Base-by-base conservation (phyloP, 2,888 invertebrate species). In the Tromatobia lineatoria region DNA sequence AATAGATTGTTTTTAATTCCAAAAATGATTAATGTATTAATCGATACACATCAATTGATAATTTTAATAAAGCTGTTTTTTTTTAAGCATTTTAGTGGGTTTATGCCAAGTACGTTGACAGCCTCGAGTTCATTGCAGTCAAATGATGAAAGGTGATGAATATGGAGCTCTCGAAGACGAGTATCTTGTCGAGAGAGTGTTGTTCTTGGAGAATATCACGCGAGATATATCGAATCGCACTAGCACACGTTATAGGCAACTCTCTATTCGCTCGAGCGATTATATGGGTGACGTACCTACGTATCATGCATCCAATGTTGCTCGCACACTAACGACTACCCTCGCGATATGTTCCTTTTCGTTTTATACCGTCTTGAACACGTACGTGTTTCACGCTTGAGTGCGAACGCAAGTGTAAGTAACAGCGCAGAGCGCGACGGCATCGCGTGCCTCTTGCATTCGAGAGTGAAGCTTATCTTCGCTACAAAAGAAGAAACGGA, bases 401-500 rank as follows among this genome's bases (percentile, higher is more conserved):
- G 85, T 73, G 87, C 87, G 85, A 73, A 81, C 85, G 83, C 75
- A 85, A 88, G 86, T 82, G 87, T 83, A 87, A 88, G 87, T 87
- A 83, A 77, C 80, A 77, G 79, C 85, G 73, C 80, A 71, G 79
- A 61, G 69, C 80, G 78, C 80, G 64, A 80, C 77, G 79, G 76
- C 66, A 81, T 82, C 77, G 85, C 80, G 80, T 82, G 78, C 52
- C 61, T 70, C 45, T 42, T 52, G 29, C 42, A 61, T 82, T 80
- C 76, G 85, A 85, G 79, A 77, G 83, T 77, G 82, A 83, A 83
- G 64, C 61, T 70, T 66, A 64, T 67, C 69, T 57, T 10, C 29
- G n/a, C 34, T 11, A 64, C 64, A 61, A 75, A 64, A 64, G 74
- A 38, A 50, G 18, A 50, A 61, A 73, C 42, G 25, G 13, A 70